Base-by-base conservation (phyloP, 2,113 vertebrate species). In the Neotoma lepida region DNA sequence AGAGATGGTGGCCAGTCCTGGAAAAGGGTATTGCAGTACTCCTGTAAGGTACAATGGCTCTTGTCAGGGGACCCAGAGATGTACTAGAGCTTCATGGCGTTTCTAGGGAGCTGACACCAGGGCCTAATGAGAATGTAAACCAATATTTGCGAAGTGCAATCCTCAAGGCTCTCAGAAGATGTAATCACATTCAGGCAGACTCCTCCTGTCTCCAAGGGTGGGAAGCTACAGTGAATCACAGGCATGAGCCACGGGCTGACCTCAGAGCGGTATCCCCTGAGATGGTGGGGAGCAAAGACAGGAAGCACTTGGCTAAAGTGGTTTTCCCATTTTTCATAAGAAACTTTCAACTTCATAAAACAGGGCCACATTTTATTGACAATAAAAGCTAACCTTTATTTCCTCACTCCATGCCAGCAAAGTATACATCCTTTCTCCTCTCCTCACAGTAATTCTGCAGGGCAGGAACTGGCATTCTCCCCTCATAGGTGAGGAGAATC, bases 281-380 rank as follows among this genome's bases (percentile, higher is more conserved):
- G 97, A 68, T 41, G 1, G 81, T 73, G 51, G 81, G 91, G 74
- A 91, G 82, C 0, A 41, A 90, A 88, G 86, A 41, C 82, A 90
- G 93, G 93, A 95, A 93, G 78, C 82, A 86, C 78, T 88, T 64
- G 82, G 88, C 88, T 90, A 58, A 94, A 96, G 73, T 51, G 89
- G 77, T 80, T 95, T 95, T 94, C 86, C 68, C 93, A 91, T 96
- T 97, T 97, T 96, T 97, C 94, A 88, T 89, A 93, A 87, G 94
- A 92, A 94, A 96, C 82, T 90, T 89, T 61, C 73, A 89, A 95
- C 68, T 70, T 96, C 93, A 95, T 96, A 94, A 96, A 93, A 97
- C 95, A 91, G 49, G 77, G 63, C 86, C 89, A 80, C 41, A 92
- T 54, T 96, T 95, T 94, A 96, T 80, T 95, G 95, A 95, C 93